These are phyloP conservation scores for Xiphophorus couchianus DNA, from an alignment of 2,113 vertebrate species.

Conservation along the genomic window DNA sequence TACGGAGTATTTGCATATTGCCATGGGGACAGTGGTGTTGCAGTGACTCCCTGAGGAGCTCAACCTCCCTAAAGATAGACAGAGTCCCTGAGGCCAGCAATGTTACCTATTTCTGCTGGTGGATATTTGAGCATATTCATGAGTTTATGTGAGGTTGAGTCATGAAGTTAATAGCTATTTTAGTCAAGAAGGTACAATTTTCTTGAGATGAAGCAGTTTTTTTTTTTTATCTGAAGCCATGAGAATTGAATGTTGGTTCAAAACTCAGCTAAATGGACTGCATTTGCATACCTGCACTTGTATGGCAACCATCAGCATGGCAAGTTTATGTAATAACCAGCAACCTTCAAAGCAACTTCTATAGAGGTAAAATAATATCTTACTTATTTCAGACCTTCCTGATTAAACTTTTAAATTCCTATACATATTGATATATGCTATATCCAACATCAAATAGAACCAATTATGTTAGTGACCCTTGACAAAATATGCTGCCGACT, in stretches of 20 bases:
- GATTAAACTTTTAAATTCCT: not conserved
- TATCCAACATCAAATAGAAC: not conserved
- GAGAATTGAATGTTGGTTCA: no score
- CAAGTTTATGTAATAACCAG: slow-evolving; percentile 30
- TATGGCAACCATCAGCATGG: slow-evolving; percentile 22
- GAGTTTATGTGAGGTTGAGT: slow-evolving; percentile 12
- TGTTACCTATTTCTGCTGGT: slow-evolving; percentile 36
- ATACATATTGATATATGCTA: not conserved
- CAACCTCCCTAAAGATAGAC: slow-evolving; percentile 59
- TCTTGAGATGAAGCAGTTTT: not conserved
- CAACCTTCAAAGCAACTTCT: slow-evolving; percentile 46
- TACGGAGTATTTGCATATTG: slow-evolving; percentile 71
- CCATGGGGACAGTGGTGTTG: slow-evolving; percentile 71
- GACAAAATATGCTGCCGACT: not conserved
- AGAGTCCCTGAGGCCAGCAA: slow-evolving; percentile 63
- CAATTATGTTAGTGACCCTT: not conserved
- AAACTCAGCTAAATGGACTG: not conserved
- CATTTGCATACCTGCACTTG: slow-evolving; percentile 38
- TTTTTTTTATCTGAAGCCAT: slow-evolving; percentile 14
- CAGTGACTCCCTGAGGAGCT: slow-evolving; percentile 58
- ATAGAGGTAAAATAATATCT: not conserved
- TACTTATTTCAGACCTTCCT: not conserved
- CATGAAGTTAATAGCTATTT: slow-evolving; percentile 42
- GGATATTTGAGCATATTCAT: slow-evolving; percentile 17
- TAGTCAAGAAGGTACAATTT: slow-evolving; percentile 51